These are phyloP conservation scores for Eucidaris tribuloides DNA, from an alignment of 35 echinoderm and acorn worm species.

Conservation along the genomic window DNA sequence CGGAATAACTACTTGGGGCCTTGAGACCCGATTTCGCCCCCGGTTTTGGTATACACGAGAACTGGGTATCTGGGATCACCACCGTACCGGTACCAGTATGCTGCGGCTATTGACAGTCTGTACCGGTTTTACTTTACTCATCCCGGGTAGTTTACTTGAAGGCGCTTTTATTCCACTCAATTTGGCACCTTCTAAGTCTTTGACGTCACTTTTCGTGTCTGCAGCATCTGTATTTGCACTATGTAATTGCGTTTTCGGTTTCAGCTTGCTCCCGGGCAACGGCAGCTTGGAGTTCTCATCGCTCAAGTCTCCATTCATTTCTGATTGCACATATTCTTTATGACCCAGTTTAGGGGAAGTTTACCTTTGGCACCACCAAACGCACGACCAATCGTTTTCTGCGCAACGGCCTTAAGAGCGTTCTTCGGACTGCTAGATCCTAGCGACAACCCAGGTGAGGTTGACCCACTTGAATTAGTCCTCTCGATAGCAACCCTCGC, in stretches of 20 bases:
- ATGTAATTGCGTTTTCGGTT: constrained; percentile 7
- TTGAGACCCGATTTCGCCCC: constrained; percentile 48
- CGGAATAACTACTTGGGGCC: constrained; percentile 39
- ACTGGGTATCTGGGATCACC: not conserved
- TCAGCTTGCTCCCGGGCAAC: constrained; percentile 14
- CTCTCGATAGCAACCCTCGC: not conserved
- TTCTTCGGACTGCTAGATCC: constrained; percentile 62
- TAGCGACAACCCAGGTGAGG: constrained; percentile 46
- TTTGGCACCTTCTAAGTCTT: not conserved
- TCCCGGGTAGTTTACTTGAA: constrained; percentile 20
- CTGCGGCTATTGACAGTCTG: constrained; percentile 26
- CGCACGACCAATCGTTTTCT: constrained; percentile 71
- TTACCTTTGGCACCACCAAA: constrained; percentile 62
- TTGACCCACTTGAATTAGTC: constrained; percentile 7
- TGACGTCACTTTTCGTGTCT: not conserved
- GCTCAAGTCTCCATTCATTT: constrained; percentile 4
- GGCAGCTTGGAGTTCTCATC: constrained; percentile 2
- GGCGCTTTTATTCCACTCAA: constrained; percentile 8
- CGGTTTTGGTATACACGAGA: constrained; percentile 38
- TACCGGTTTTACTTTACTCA: constrained; percentile 35
- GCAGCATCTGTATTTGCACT: not conserved
- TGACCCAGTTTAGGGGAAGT: constrained; percentile 37
- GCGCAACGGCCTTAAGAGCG: constrained; percentile 73
- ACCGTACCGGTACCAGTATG: not conserved
- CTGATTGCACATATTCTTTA: constrained; percentile 23